phyloP scores from a whole-genome alignment of 2,888 invertebrate species.

The Lasioglossum oenotherae region DNA sequence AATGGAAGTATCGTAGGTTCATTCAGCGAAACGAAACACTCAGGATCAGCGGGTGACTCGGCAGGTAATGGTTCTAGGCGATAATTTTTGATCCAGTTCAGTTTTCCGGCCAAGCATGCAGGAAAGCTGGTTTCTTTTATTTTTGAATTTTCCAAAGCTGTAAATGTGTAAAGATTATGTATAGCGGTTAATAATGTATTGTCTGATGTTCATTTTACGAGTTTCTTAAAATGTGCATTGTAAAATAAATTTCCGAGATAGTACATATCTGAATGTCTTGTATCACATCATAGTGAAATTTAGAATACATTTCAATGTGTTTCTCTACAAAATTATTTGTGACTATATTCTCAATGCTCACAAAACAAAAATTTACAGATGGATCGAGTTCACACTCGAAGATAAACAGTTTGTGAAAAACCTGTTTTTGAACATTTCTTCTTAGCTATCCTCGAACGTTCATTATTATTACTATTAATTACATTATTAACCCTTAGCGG shows the following conservation, averaged over 20 bases:
- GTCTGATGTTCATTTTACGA: neutral
- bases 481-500: too few relatives aligned
- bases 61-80: conserved; percentile 30
- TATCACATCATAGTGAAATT: too few relatives aligned
- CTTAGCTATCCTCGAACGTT: too few relatives aligned
- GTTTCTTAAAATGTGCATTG: neutral
- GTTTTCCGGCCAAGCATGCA: neutral
- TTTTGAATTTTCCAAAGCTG: neutral
- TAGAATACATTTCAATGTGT: too few relatives aligned
- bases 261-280: too few relatives aligned
- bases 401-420: too few relatives aligned
- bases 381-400: neutral
- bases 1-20: conserved; percentile 70
- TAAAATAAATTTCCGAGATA: neutral
- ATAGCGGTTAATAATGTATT: neutral
- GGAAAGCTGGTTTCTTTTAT: neutral
- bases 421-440: too few relatives aligned
- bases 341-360: neutral
- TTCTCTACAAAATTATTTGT: too few relatives aligned
- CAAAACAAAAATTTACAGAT: neutral
- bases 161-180: neutral
- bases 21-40: conserved; percentile 51
- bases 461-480: too few relatives aligned
- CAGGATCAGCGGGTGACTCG: conserved; percentile 58
- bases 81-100: neutral